phyloP scores from a whole-genome alignment of 2,113 vertebrate genomes.

The Ancistrus triradiatus region DNA sequence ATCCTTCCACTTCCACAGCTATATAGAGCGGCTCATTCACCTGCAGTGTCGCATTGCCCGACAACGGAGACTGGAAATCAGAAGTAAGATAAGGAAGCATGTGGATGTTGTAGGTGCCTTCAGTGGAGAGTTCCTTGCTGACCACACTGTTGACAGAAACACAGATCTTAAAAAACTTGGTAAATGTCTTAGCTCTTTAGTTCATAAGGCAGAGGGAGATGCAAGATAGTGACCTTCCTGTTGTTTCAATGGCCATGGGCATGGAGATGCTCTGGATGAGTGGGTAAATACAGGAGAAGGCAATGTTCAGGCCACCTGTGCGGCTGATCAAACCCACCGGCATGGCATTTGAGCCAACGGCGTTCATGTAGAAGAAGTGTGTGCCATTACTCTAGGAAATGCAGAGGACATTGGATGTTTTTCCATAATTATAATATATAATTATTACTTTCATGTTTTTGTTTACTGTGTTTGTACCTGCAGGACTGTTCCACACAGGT shows the following conservation, averaged over 20 bases:
- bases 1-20: constrained; percentile 30
- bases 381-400: neutral
- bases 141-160: constrained; percentile 29
- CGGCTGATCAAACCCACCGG: constrained; percentile 27
- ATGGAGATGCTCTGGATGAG: constrained; percentile 33
- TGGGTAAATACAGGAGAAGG: constrained; percentile 32
- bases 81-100: constrained; percentile 42
- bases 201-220: too few species aligned
- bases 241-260: constrained; percentile 16
- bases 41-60: constrained; percentile 2
- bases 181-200: too few species aligned
- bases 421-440: too few species aligned
- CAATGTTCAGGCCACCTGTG: constrained; percentile 19
- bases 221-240: constrained; percentile 3
- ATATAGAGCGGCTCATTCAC: constrained; percentile 40
- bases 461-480: neutral
- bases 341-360: neutral
- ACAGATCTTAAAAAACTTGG: too few species aligned
- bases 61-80: constrained; percentile 8
- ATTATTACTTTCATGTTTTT: too few species aligned
- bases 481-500: neutral
- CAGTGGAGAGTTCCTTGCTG: constrained; percentile 25
- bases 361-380: constrained; percentile 12
- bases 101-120: constrained; percentile 28
- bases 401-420: neutral